phyloP scores from a whole-genome alignment of 1,140 invertebrate species.

The Aphelinus certus region DNA sequence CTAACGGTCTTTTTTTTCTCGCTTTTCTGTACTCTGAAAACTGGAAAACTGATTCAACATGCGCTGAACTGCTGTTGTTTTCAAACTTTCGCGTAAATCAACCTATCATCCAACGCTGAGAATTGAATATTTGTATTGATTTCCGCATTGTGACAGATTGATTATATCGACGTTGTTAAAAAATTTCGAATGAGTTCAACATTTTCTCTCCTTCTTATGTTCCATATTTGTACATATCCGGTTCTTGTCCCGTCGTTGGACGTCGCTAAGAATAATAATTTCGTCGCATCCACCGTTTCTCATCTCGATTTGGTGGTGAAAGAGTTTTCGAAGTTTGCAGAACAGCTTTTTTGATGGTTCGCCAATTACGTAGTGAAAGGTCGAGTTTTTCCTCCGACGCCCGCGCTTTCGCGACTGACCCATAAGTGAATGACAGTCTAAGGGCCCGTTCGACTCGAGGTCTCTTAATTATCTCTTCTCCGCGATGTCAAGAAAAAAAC shows the following conservation, averaged over 20 bases:
- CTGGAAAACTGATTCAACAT: too few species aligned
- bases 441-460: too few species aligned
- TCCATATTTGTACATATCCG: not conserved
- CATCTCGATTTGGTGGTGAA: conserved; percentile 27
- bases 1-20: too few species aligned
- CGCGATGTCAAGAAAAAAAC: too few species aligned
- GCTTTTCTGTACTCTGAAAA: too few species aligned
- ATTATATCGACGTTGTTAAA: too few species aligned
- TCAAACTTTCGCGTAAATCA: not conserved
- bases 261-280: not conserved
- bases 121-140: not conserved
- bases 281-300: conserved; percentile 3
- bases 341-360: conserved; percentile 20
- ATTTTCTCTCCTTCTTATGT: not conserved
- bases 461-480: too few species aligned
- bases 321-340: conserved; percentile 13
- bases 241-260: not conserved
- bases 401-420: not conserved
- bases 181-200: not conserved
- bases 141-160: not conserved
- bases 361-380: conserved; percentile 21
- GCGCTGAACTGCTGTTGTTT: too few species aligned
- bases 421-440: too few species aligned
- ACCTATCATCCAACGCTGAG: not conserved
- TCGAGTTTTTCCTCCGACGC: conserved; percentile 31